These are phyloP conservation scores for Desmodus rotundus DNA, from an alignment of 2,113 vertebrate species.

Conservation along the genomic window DNA sequence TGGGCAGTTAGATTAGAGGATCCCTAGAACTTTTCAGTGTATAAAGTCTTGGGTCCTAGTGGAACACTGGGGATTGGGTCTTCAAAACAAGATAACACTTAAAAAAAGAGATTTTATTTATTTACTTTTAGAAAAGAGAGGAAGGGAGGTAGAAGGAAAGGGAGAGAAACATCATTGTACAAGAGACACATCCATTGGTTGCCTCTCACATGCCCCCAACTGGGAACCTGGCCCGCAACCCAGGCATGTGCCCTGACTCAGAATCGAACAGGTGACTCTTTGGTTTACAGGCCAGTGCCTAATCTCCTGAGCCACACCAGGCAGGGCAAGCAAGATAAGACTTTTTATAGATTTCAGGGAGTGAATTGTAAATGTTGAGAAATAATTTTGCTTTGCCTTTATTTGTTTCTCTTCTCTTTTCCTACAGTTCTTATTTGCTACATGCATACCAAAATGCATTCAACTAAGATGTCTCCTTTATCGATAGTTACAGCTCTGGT, in stretches of 20 bases:
- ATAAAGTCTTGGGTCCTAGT: neutral
- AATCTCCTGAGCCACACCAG: too few species aligned
- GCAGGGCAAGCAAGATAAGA: neutral
- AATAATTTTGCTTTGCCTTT: slow-evolving; percentile 35
- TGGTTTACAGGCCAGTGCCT: too few species aligned
- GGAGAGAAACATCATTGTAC: too few species aligned
- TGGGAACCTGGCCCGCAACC: too few species aligned
- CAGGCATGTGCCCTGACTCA: too few species aligned
- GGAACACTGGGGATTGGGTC: neutral
- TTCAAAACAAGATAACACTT: neutral
- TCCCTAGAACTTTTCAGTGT: neutral
- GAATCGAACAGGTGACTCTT: too few species aligned
- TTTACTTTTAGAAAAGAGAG: too few species aligned
- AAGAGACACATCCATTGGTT: too few species aligned
- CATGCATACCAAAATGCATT: slow-evolving; percentile 88
- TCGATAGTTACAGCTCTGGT: slow-evolving; percentile 98
- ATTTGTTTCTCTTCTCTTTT: slow-evolving; percentile 59
- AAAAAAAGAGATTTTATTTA: too few species aligned
- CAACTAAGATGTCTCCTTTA: slow-evolving; percentile 86
- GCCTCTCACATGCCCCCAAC: too few species aligned
- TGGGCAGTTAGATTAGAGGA: neutral
- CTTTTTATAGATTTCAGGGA: slow-evolving; percentile 11
- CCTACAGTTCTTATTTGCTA: slow-evolving; percentile 94
- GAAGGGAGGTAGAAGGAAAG: too few species aligned
- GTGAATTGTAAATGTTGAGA: slow-evolving; percentile 28